Percentiles rank a stretch among this genome's conserved stretches.
Conservation (phyloP, 2,888 invertebrate genomes). For the Elmis aenea region DNA sequence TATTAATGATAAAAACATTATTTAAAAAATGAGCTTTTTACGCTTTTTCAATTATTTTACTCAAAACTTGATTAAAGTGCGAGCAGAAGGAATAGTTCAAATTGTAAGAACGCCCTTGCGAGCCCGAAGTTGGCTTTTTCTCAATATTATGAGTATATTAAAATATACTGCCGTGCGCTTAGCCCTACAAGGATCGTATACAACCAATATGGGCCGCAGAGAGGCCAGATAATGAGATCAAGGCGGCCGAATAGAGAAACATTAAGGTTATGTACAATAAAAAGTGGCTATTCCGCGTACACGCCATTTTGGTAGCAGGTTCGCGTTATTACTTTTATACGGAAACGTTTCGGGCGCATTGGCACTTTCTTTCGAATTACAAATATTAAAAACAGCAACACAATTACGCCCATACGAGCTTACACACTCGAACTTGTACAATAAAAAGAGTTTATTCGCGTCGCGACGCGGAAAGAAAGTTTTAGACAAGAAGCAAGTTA, state of each 20-base stretch:
- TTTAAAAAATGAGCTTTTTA: too few species aligned
- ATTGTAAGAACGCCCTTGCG: too few species aligned
- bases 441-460: too few species aligned
- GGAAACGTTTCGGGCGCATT: slow-evolving; percentile 10
- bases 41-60: too few species aligned
- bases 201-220: slow-evolving; percentile 22
- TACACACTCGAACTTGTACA: too few species aligned
- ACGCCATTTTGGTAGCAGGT: slow-evolving; percentile 21
- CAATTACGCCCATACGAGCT: too few species aligned
- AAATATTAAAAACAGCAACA: too few species aligned
- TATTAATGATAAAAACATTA: too few species aligned
- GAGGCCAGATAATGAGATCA: slow-evolving; percentile 30
- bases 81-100: too few species aligned
- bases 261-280: slow-evolving; percentile 28
- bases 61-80: too few species aligned
- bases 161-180: slow-evolving; percentile 26
- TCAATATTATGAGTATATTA: slow-evolving; percentile 23
- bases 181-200: slow-evolving; percentile 21
- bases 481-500: too few species aligned
- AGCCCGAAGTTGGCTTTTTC: slow-evolving; percentile 2
- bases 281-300: slow-evolving; percentile 23
- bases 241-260: slow-evolving; percentile 27
- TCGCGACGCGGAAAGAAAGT: too few species aligned
- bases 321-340: slow-evolving; percentile 13
- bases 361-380: slow-evolving; percentile 17